Percentiles rank a stretch among this genome's conserved stretches.
Conservation (phyloP, 2,113 vertebrate species). For the Tetrax tetrax region DNA sequence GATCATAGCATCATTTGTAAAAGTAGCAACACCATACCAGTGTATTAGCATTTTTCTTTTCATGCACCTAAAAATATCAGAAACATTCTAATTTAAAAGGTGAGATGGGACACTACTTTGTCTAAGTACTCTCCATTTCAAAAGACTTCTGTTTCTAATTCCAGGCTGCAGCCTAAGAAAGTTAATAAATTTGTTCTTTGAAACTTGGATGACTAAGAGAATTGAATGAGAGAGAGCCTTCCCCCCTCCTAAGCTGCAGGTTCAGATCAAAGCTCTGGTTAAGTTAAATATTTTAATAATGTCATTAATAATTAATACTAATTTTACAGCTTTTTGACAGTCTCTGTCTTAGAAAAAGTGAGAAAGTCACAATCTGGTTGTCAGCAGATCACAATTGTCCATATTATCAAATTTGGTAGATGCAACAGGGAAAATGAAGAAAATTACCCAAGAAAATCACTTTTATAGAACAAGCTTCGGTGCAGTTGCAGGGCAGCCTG, state of each 20-base stretch:
- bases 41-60: neutral
- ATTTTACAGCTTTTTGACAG: neutral
- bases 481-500: too few species aligned
- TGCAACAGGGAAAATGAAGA: neutral
- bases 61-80: neutral
- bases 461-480: neutral
- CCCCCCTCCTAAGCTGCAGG: neutral
- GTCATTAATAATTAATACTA: neutral
- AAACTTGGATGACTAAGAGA: neutral
- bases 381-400: neutral
- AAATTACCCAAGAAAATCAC: neutral
- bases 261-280: neutral
- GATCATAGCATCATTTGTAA: neutral
- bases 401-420: neutral
- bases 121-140: neutral
- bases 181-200: neutral
- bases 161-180: neutral
- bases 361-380: neutral
- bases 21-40: neutral
- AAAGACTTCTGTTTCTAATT: neutral
- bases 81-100: neutral
- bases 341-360: neutral
- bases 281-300: neutral
- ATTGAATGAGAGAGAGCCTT: neutral
- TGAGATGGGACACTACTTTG: neutral